Evolutionary conservation across 2,113 vertebrate species (phyloP), one percentile per base, ranked within the genome.

Genomic region (Athene noctua): DNA sequence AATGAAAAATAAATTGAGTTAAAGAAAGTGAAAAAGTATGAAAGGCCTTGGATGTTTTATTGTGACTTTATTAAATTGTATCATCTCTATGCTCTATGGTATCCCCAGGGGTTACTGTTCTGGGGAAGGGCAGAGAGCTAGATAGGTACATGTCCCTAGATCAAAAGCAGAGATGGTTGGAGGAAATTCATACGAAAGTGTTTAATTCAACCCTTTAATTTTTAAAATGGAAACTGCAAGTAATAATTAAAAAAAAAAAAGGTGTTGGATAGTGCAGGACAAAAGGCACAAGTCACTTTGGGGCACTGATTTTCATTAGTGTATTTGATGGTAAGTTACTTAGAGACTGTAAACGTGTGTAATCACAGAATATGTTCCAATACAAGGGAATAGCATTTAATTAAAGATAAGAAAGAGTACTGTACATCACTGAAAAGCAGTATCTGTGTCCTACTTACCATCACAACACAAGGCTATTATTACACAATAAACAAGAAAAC

Each of bases 1-100:
- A 99, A 98, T 98, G 98, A 98, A 98, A 99, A 98, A 98, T 98
- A 98, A 99, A 99, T 98, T 98, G 97, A 98, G 98, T 98, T 98
- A 98, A 98, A 98, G 98, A 97, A 98, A 98, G 97, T 97, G 97
- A 97, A 94, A 96, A 98, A 98, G 97, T 97, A 98, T 97, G 97
- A 97, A 96, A 98, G 98, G 97, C 98, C 96, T 97, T 96, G 97
- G 98, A 97, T 98, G 98, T 97, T 98, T 98, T 97, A 98, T 98
- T 98, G 98, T 98, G 97, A 98, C 97, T 98, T 98, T 98, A 98
- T 98, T 98, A 98, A 98, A 98, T 98, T 97, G 97, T 97, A 96
- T 98, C 92, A 96, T 96, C 96, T 97, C 96, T 93, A 67, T 95
- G 97, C 96, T 98, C 96, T 97, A 96, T 97, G 86, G 82, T 96